These are phyloP conservation scores for Rattus rattus DNA, from an alignment of 2,113 vertebrate species.

Conservation along the genomic window DNA sequence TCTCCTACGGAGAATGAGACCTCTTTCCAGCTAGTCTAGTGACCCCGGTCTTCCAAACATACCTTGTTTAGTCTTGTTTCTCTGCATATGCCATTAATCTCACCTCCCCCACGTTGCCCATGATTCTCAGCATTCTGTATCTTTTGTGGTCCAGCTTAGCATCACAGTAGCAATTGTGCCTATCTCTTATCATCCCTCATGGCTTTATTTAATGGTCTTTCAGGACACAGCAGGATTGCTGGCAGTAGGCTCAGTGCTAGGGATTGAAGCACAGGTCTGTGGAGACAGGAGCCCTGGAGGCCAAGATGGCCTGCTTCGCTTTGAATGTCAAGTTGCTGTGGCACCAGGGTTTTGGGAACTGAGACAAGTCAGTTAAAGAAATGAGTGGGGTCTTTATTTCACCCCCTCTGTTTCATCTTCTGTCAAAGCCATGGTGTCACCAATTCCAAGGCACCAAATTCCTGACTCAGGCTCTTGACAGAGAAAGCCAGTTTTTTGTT, in stretches of 20 bases:
- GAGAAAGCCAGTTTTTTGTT: constrained; percentile 51
- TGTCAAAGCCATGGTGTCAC: constrained; percentile 13
- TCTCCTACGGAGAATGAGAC: neutral
- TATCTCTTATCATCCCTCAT: neutral
- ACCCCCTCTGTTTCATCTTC: constrained; percentile 34
- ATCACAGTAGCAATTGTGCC: neutral
- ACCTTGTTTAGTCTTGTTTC: neutral
- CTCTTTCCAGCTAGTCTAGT: neutral
- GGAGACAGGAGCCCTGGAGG: constrained; percentile 12
- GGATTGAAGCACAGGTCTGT: neutral
- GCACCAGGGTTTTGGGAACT: constrained; percentile 21
- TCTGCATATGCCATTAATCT: rapidly evolving
- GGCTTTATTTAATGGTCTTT: neutral
- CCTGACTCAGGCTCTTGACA: constrained; percentile 45
- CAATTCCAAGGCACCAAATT: constrained; percentile 39
- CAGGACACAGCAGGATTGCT: neutral
- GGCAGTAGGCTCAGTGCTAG: neutral
- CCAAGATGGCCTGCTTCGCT: neutral
- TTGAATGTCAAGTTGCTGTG: constrained; percentile 52
- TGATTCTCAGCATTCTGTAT: neutral
- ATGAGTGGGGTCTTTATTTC: constrained; percentile 43
- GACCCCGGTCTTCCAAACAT: neutral
- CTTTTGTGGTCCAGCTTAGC: neutral
- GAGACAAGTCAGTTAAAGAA: constrained; percentile 43
- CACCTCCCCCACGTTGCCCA: neutral